These are phyloP conservation scores for Polietes domitor DNA, from an alignment of 2,888 invertebrate genomes.

Conservation along the genomic window DNA sequence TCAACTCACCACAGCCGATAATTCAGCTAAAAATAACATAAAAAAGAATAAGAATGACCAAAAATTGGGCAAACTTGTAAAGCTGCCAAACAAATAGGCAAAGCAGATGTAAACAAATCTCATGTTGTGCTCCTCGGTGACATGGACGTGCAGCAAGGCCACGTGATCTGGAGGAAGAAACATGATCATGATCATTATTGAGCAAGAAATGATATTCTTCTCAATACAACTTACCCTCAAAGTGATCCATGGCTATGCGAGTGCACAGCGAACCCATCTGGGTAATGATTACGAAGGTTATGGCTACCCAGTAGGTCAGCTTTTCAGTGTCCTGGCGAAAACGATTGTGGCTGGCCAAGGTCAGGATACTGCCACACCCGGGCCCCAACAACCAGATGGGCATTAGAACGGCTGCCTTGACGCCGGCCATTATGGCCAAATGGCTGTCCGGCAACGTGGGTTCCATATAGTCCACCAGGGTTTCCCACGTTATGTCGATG, in stretches of 20 bases:
- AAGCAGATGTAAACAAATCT: constrained; percentile 77
- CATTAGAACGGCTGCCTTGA: constrained; percentile 72
- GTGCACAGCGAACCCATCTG: constrained; percentile 74
- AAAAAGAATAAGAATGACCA: constrained; percentile 90
- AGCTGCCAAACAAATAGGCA: constrained; percentile 76
- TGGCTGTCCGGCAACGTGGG: constrained; percentile 69
- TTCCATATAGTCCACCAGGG: constrained; percentile 69
- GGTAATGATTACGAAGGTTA: constrained; percentile 74
- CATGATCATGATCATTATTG: background rate
- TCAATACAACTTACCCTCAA: constrained; percentile 74
- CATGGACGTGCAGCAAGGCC: constrained; percentile 73
- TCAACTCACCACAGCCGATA: constrained; percentile 88
- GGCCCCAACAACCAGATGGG: constrained; percentile 89
- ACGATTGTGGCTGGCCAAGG: constrained; percentile 91
- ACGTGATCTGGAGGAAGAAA: constrained; percentile 73
- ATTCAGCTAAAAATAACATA: constrained; percentile 88
- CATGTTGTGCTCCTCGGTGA: constrained; percentile 76
- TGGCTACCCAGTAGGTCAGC: constrained; percentile 74
- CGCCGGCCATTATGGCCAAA: constrained; percentile 56
- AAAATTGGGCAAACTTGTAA: constrained; percentile 78
- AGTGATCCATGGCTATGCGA: constrained; percentile 77
- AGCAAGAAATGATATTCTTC: background rate
- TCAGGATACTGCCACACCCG: constrained; percentile 91
- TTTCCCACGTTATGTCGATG: constrained; percentile 68
- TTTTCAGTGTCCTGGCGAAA: constrained; percentile 87